These are phyloP conservation scores for Amphibalanus amphitrite DNA, from an alignment of 1,140 invertebrate species.

Conservation along the genomic window DNA sequence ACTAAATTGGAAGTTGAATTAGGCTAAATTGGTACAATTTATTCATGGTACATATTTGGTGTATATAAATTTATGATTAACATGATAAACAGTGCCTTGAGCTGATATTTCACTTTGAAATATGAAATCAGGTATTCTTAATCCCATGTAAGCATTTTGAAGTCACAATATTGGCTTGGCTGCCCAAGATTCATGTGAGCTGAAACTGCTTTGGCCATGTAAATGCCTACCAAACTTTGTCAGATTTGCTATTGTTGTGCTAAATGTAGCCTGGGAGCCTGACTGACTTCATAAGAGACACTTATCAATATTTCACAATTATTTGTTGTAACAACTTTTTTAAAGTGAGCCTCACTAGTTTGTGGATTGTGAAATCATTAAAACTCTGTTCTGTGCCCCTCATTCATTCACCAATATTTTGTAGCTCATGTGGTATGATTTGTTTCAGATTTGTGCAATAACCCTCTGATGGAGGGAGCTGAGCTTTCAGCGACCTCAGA, in stretches of 20 bases:
- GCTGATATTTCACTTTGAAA: background rate
- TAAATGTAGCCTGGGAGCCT: no score
- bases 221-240: background rate
- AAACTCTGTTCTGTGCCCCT: no score
- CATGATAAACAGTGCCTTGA: background rate
- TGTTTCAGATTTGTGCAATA: constrained; percentile 45
- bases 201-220: background rate
- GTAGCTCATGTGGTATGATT: no score
- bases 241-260: no score
- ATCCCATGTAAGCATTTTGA: background rate
- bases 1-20: background rate
- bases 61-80: background rate
- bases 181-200: background rate
- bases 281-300: no score
- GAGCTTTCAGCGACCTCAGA: constrained; percentile 57
- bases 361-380: no score
- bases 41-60: background rate
- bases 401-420: no score
- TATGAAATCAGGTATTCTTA: background rate
- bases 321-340: no score
- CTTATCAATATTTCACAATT: no score
- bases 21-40: background rate
- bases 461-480: constrained; percentile 50
- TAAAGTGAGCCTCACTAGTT: no score
- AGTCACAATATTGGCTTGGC: background rate